Base-by-base conservation (phyloP, 2,888 invertebrate genomes). In the Habroteleia sp. region DNA sequence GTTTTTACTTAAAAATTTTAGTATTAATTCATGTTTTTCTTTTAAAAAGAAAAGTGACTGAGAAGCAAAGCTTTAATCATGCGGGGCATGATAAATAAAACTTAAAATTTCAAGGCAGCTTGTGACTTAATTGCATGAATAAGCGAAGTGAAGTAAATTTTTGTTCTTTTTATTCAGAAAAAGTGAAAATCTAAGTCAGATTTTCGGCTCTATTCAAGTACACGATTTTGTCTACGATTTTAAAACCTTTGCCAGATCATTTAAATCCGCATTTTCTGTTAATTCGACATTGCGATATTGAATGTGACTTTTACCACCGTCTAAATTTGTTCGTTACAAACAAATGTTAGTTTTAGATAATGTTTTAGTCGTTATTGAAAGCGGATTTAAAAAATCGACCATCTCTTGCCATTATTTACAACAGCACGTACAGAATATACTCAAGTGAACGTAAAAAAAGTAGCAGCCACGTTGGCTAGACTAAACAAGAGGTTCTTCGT, bases 401-500 rank as follows among this genome's bases (percentile, higher is more conserved):
- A 31, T 27, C 50, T 6, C 54, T 65, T 60, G 73, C 60, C 66
- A 66, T 66, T 66, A 66, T 46, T 41, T 39, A 60, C 7, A 11
- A 52, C 23, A 56, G 6, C 56, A 39, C 39, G 56, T 74, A 62
- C 56, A 48, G 42, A 48, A 58, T 63, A 76, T 60, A 68, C 72
- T 73, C 72, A 72, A 69, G 13, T 35, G 13, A 50, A 41, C 0
- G 35, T 42, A 37, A 29, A 25, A 50, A 62, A 23, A 52, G 41
- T 37, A 63, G 68, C 35, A 63, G 73, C 65, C 65, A 69, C 42
- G 65, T 65, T 65, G 73, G 60, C 56, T 68, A 58, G 35, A 65
- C 41, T 68, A 72, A 58, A 72, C 37, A 46, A 63, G 77, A 62
- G 76, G 74, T 79, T 78, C 77, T 75, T 77, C 79, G 77, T 81